Conservation (phyloP, 2,113 vertebrate species). For the Leucoraja erinaceus region DNA sequence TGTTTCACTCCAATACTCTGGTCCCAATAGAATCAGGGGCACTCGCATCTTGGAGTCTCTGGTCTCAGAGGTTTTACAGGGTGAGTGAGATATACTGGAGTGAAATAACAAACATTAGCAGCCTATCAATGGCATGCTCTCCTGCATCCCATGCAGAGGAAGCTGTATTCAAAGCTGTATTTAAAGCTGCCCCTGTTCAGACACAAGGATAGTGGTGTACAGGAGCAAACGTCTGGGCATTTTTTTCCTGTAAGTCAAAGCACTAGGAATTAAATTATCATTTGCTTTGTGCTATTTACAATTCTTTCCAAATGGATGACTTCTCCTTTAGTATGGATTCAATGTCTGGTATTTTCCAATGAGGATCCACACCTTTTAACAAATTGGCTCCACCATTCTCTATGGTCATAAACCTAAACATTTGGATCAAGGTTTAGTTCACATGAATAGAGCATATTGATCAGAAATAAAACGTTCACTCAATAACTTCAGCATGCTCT, state of each 20-base stretch:
- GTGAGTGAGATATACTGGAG: neutral
- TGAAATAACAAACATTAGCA: too few relatives aligned
- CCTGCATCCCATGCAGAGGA: too few relatives aligned
- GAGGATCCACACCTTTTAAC: neutral
- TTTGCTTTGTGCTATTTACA: neutral
- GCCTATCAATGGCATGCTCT: too few relatives aligned
- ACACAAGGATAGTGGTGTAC: neutral
- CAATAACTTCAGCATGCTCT: neutral
- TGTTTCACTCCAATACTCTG: neutral
- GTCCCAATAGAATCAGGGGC: neutral
- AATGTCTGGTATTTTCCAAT: neutral
- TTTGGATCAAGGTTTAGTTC: neutral
- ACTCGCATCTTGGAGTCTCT: neutral
- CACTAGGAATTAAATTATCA: neutral
- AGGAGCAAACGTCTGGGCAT: neutral
- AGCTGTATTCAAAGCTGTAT: neutral
- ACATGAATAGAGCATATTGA: neutral
- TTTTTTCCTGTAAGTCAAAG: neutral
- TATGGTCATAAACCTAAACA: neutral
- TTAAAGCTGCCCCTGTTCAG: neutral
- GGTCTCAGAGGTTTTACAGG: neutral
- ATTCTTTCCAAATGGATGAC: neutral
- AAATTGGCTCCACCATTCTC: neutral
- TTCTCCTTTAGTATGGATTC: too few relatives aligned
- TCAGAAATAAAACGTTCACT: neutral